A percentile compares a stretch with the other conserved stretches of the same genome.
Conservation (phyloP, 2,888 invertebrate species). For the Altica lythri region DNA sequence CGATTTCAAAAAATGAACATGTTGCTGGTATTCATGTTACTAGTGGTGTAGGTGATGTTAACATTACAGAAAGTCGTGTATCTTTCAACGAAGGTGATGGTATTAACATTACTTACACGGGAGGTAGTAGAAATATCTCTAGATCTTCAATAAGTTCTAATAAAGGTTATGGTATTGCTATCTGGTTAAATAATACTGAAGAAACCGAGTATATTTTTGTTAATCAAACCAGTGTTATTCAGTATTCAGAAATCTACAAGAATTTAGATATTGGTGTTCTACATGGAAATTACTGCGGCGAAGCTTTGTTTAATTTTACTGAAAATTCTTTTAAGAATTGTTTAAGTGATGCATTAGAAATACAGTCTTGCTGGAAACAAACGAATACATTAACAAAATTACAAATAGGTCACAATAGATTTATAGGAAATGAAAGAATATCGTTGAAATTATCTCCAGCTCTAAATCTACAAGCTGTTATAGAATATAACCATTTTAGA, state of each 20-base stretch:
- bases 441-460: conserved; percentile 81
- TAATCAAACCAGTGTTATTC: conserved; percentile 85
- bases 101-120: conserved; percentile 92
- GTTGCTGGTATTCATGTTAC: conserved; percentile 89
- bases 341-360: conserved; percentile 75
- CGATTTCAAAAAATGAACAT: conserved; percentile 85
- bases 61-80: conserved; percentile 88
- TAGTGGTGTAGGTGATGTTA: conserved; percentile 91
- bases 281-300: conserved; percentile 91
- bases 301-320: conserved; percentile 86
- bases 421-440: conserved; percentile 75
- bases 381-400: conserved; percentile 63
- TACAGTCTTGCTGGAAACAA: conserved; percentile 80
- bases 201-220: conserved; percentile 77
- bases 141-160: conserved; percentile 85
- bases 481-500: conserved; percentile 89
- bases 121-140: conserved; percentile 92
- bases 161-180: conserved; percentile 83
- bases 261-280: conserved; percentile 88
- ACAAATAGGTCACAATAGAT: conserved; percentile 85
- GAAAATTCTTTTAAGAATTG: conserved; percentile 88
- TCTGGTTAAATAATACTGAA: conserved; percentile 87
- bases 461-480: conserved; percentile 74
- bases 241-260: conserved; percentile 83
- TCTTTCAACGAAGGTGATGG: conserved; percentile 93